Evolutionary conservation across 2,888 invertebrate species (phyloP).

Genomic region (Sicus ferrugineus): DNA sequence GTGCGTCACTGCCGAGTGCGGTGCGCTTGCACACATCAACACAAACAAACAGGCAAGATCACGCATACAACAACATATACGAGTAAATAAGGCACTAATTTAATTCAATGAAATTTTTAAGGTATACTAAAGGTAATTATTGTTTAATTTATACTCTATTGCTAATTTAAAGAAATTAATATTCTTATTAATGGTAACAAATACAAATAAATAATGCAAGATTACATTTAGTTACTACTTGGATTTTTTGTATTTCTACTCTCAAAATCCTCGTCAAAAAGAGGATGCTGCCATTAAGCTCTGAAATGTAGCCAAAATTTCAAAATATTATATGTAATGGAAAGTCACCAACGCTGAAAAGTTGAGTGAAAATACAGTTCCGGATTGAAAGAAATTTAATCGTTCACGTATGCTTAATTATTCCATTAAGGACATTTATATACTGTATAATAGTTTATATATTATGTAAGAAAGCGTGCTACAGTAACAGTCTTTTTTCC

Average conservation of each 20-base stretch:
- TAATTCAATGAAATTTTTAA: slow-evolving; percentile 38
- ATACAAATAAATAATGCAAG: slow-evolving; percentile 35
- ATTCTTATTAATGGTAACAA: slow-evolving; percentile 42
- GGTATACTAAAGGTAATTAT: slow-evolving; percentile 45
- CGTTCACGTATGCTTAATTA: no score
- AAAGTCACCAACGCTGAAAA: no score
- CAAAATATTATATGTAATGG: no score
- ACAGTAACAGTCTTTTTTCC: no score
- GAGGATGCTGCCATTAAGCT: no score
- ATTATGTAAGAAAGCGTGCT: no score
- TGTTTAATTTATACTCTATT: slow-evolving; percentile 44
- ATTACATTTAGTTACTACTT: slow-evolving; percentile 31
- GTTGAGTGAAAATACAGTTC: no score
- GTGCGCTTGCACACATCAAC: slow-evolving; percentile 12
- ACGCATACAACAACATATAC: slow-evolving; percentile 18
- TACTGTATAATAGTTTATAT: no score
- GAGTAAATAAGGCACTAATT: slow-evolving; percentile 42
- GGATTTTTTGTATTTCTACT: neutral
- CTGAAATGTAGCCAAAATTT: no score
- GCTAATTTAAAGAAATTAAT: slow-evolving; percentile 41
- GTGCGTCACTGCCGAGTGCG: slow-evolving; percentile 19
- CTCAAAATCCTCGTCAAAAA: neutral
- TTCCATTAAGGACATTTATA: no score
- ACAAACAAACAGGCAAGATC: neutral
- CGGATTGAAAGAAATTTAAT: no score